These are phyloP conservation scores for Aphidius colemani DNA, from an alignment of 2,888 invertebrate genomes.

Conservation along the genomic window DNA sequence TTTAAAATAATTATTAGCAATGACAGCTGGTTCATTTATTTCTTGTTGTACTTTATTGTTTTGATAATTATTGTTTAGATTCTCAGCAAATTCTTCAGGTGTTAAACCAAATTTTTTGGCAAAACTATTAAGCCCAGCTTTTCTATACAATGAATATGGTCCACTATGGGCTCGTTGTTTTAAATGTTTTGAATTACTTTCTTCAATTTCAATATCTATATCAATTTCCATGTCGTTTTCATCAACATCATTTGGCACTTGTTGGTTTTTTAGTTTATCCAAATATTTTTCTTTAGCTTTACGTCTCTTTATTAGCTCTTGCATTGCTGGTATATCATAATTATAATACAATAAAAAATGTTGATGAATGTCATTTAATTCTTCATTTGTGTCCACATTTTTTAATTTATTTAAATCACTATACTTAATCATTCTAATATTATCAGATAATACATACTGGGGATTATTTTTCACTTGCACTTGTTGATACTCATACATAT, in stretches of 20 bases:
- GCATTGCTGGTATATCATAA: constrained; percentile 81
- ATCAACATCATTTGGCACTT: constrained; percentile 64
- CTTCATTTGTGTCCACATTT: constrained; percentile 83
- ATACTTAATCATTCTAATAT: constrained; percentile 79
- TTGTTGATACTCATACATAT: constrained; percentile 90
- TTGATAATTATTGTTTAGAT: constrained; percentile 93
- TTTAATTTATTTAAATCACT: constrained; percentile 82
- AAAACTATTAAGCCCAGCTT: constrained; percentile 82
- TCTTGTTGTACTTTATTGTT: constrained; percentile 94
- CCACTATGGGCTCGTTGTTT: constrained; percentile 81
- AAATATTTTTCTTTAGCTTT: constrained; percentile 68
- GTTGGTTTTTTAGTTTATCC: constrained; percentile 60
- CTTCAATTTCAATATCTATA: constrained; percentile 63
- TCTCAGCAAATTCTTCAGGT: constrained; percentile 95
- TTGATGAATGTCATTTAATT: constrained; percentile 88
- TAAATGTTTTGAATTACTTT: constrained; percentile 48
- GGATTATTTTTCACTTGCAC: constrained; percentile 81
- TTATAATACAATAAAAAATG: constrained; percentile 94
- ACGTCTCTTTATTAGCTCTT: constrained; percentile 71
- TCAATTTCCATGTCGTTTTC: constrained; percentile 67
- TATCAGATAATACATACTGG: constrained; percentile 83
- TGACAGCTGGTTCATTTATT: constrained; percentile 78
- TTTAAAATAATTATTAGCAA: constrained; percentile 74
- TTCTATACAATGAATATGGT: constrained; percentile 84
- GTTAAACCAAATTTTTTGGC: constrained; percentile 90